Base-by-base conservation (phyloP, 2,888 invertebrate species). In the Uloborus plumipes region DNA sequence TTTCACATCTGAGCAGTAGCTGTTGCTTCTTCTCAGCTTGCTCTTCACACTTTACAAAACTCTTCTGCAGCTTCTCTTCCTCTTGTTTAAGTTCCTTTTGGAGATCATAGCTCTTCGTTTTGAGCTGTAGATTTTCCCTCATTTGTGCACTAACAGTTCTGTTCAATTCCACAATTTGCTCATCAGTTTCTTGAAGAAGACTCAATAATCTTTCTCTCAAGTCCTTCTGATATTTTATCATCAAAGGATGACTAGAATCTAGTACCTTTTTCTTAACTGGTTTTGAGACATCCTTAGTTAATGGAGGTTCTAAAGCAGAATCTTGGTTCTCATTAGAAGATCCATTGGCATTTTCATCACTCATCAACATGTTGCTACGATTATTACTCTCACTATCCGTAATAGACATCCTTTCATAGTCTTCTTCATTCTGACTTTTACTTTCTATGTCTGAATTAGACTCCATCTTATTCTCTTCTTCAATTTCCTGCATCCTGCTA, bases 211-310 rank as follows among this genome's bases (percentile, higher is more conserved):
- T 75, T 66, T 76, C 71, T 62, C 75, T 82, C 20, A 82, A 50
- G 47, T 82, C 76, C 20, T 76, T 65, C 72, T 82, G 82, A 39
- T 82, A 82, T 22, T 82, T 82, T 18, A 76, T 47, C 75, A 82
- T 72, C 53, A 82, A 72, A 61, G 82, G 82, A 39, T 39, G 39
- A 39, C 39, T 39, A 9, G 39, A 9, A 9, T 39, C 39, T 39
- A 39, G 39, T 7, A 39, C 39, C 39, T 39, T 39, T 39, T 39
- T 39, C 9, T 9, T 39, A 11, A 11, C 39, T 39, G 39, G 9
- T 39, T 39, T 39, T 39, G 11, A 39, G 39, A 9, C 9, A 39
- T 39, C 39, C 39, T 39, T 39, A 39, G 39, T 11, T 39, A 39
- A 11, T 39, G 39, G 39, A 11, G 39, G 7, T 39, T 39, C 9